Evolutionary conservation across 35 echinoderm and acorn worm genomes (phyloP).

Genomic region (Diadema setosum): DNA sequence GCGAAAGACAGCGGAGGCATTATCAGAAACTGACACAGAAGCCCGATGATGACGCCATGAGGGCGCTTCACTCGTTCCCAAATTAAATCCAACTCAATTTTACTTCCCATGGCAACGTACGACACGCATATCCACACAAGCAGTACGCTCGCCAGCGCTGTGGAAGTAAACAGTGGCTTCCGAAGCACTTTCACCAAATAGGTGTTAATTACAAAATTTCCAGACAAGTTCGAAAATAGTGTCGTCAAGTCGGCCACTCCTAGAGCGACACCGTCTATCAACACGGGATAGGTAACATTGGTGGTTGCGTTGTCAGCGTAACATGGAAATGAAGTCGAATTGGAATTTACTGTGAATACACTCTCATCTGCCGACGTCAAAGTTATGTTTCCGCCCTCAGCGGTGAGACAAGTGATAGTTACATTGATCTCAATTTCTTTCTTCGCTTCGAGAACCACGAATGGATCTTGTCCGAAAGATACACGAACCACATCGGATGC

Average conservation of each 20-base stretch:
- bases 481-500: neutral
- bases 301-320: neutral
- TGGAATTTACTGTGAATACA: neutral
- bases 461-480: neutral
- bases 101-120: conserved; percentile 61
- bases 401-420: neutral
- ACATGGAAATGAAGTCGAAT: neutral
- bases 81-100: conserved; percentile 19
- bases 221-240: neutral
- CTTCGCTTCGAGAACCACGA: neutral
- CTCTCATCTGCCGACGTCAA: neutral
- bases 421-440: neutral
- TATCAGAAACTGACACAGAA: conserved; percentile 68
- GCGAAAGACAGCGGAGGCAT: conserved; percentile 48
- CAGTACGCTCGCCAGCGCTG: neutral
- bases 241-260: neutral
- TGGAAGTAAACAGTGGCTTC: neutral
- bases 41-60: conserved; percentile 46
- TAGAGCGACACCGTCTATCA: neutral
- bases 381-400: neutral
- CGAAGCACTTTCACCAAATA: conserved; percentile 26
- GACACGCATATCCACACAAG: conserved; percentile 44
- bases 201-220: neutral
- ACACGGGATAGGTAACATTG: neutral
- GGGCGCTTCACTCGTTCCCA: conserved; percentile 33